A percentile compares a stretch with the other conserved stretches of the same genome.
phyloP scores from a whole-genome alignment of 2,113 vertebrate genomes.

The Onychostoma macrolepis region DNA sequence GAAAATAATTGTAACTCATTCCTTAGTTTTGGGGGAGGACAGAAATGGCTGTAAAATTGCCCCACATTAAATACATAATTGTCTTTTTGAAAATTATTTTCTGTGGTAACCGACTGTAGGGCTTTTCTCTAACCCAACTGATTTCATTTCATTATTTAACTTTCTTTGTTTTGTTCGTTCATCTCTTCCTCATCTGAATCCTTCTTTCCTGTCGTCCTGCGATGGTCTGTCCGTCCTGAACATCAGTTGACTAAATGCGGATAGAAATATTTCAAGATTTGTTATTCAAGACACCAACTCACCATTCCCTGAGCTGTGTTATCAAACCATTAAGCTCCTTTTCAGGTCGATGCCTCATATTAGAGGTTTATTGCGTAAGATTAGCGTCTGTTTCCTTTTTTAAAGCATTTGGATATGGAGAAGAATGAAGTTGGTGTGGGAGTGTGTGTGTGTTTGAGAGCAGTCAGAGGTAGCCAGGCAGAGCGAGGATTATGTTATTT shows the following conservation, averaged over 20 bases:
- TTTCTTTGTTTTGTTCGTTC: neutral
- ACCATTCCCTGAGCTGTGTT: slow-evolving; percentile 11
- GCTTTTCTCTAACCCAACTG: neutral
- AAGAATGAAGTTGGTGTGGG: slow-evolving; percentile 31
- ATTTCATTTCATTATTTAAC: neutral
- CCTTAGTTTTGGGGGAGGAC: too few species aligned
- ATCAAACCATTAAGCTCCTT: slow-evolving; percentile 40
- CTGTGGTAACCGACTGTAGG: too few species aligned
- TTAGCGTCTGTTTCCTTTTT: slow-evolving; percentile 34
- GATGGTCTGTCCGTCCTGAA: neutral
- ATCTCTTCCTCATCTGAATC: neutral
- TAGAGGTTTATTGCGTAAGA: slow-evolving; percentile 49
- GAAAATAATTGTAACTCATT: neutral
- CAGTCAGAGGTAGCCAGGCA: slow-evolving; percentile 32
- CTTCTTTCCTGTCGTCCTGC: neutral
- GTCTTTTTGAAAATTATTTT: neutral
- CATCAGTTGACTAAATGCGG: slow-evolving; percentile 3
- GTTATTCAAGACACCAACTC: slow-evolving; percentile 37
- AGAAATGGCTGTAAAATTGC: too few species aligned
- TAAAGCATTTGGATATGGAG: slow-evolving; percentile 5
- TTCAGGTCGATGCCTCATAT: slow-evolving; percentile 37
- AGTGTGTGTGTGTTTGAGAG: slow-evolving; percentile 33
- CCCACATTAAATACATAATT: neutral
- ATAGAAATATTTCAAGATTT: slow-evolving; percentile 25
- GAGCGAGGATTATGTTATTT: slow-evolving; percentile 58